phyloP scores from a whole-genome alignment of 2,888 invertebrate species.

The Apantesis nais region DNA sequence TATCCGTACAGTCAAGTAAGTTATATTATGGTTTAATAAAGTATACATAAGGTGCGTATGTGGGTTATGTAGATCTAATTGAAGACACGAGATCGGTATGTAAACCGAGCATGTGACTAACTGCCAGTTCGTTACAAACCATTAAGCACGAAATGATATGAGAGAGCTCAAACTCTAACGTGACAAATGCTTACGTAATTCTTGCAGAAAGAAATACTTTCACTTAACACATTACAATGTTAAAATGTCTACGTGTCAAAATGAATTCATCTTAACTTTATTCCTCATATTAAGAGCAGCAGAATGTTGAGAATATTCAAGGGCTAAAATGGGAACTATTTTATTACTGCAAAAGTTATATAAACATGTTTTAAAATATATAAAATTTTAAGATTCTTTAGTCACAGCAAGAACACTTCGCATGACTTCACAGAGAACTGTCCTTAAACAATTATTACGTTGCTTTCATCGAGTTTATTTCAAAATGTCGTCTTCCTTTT shows the following conservation, averaged over 20 bases:
- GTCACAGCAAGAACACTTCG: too few species aligned
- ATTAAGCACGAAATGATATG: constrained; percentile 15
- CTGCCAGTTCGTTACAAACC: constrained; percentile 14
- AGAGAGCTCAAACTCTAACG: constrained; percentile 1
- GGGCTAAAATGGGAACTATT: background rate
- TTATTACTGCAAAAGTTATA: background rate
- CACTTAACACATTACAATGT: background rate
- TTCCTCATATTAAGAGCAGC: too few species aligned
- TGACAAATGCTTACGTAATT: background rate
- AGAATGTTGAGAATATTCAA: too few species aligned
- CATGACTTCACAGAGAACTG: too few species aligned
- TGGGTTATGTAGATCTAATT: background rate
- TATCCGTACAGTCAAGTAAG: too few species aligned
- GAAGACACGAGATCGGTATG: background rate
- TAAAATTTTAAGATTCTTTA: too few species aligned
- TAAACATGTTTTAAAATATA: background rate
- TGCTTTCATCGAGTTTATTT: too few species aligned
- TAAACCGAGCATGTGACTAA: constrained; percentile 3
- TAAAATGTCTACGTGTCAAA: background rate
- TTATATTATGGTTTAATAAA: background rate
- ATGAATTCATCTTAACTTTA: background rate
- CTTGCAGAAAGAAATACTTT: background rate
- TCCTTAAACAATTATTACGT: too few species aligned
- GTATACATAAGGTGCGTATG: background rate
- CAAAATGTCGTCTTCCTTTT: too few species aligned